Percentiles rank a stretch among this genome's conserved stretches.
Evolutionary conservation across 37 sponge, comb jelly and placozoan genomes (phyloP).

Genomic region (Axinella damicornis): DNA sequence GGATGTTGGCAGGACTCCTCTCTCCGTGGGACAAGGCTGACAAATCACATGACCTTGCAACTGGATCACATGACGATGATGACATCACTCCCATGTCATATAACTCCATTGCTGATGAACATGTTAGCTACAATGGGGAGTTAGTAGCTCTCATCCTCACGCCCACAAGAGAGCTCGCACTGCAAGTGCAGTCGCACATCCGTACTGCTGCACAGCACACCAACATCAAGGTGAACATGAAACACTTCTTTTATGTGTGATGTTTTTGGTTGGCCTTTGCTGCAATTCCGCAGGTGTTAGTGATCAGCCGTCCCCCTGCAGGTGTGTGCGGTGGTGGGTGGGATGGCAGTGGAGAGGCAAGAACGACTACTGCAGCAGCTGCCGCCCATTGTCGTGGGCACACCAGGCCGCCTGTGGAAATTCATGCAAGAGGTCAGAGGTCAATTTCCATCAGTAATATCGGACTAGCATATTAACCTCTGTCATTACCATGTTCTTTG

Average conservation of each 20-base stretch:
- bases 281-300: too few relatives aligned
- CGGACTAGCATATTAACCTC: not conserved
- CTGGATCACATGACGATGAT: not conserved
- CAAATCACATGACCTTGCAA: not conserved
- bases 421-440: constrained; percentile 81
- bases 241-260: too few relatives aligned
- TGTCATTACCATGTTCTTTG: not conserved
- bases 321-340: constrained; percentile 94
- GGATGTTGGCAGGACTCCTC: not conserved
- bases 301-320: constrained; percentile 4
- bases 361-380: constrained; percentile 78
- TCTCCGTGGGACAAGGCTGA: not conserved
- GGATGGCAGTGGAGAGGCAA: constrained; percentile 92
- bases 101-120: not conserved
- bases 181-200: constrained; percentile 89
- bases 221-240: constrained; percentile 65
- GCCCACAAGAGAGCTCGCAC: constrained; percentile 94
- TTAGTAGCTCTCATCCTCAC: constrained; percentile 83
- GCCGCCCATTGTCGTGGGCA: constrained; percentile 94
- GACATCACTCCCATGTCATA: not conserved
- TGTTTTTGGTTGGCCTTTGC: too few relatives aligned
- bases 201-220: constrained; percentile 82
- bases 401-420: constrained; percentile 94
- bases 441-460: not conserved
- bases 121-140: not conserved